Percentiles rank a stretch among this genome's conserved stretches.
phyloP scores from a whole-genome alignment of 2,113 vertebrate genomes.

The Syngnathoides biaculeatus region DNA sequence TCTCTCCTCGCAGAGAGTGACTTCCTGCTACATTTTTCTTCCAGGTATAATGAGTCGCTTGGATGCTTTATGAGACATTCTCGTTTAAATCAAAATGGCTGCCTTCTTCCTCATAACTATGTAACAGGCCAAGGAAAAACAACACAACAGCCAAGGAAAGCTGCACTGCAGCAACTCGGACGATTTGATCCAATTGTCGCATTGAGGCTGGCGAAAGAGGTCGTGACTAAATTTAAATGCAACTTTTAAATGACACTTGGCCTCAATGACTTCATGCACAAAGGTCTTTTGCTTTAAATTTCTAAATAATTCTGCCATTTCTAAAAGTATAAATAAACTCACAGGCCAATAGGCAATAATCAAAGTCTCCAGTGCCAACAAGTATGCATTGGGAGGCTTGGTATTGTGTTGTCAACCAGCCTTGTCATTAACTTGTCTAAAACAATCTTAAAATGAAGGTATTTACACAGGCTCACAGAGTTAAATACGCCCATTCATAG shows the following conservation, averaged over 20 bases:
- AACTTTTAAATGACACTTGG: slow-evolving; percentile 37
- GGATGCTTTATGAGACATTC: slow-evolving; percentile 37
- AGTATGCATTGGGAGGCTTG: slow-evolving; percentile 26
- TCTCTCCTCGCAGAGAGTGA: slow-evolving; percentile 35
- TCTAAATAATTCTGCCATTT: slow-evolving; percentile 45
- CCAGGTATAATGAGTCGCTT: slow-evolving; percentile 40
- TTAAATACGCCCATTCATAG: slow-evolving; percentile 60
- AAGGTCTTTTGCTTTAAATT: slow-evolving; percentile 38
- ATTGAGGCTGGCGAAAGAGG: slow-evolving; percentile 67
- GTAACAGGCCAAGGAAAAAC: slow-evolving; percentile 55
- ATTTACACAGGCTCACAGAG: slow-evolving; percentile 73
- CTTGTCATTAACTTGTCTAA: slow-evolving; percentile 70
- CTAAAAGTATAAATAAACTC: slow-evolving; percentile 67
- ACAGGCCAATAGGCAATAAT: slow-evolving; percentile 52
- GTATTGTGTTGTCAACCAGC: slow-evolving; percentile 63
- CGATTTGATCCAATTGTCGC: slow-evolving; percentile 65
- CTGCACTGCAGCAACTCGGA: slow-evolving; percentile 75
- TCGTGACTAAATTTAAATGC: slow-evolving; percentile 56
- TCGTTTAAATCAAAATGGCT: slow-evolving; percentile 6
- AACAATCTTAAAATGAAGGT: slow-evolving; percentile 81
- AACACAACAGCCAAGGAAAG: slow-evolving; percentile 58
- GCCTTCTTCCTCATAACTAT: neutral
- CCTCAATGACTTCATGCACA: slow-evolving; percentile 44
- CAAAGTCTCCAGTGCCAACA: slow-evolving; percentile 66
- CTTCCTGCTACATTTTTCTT: slow-evolving; percentile 64